Base-by-base conservation (phyloP, 2,888 invertebrate species). In the Dynastes hyllus region DNA sequence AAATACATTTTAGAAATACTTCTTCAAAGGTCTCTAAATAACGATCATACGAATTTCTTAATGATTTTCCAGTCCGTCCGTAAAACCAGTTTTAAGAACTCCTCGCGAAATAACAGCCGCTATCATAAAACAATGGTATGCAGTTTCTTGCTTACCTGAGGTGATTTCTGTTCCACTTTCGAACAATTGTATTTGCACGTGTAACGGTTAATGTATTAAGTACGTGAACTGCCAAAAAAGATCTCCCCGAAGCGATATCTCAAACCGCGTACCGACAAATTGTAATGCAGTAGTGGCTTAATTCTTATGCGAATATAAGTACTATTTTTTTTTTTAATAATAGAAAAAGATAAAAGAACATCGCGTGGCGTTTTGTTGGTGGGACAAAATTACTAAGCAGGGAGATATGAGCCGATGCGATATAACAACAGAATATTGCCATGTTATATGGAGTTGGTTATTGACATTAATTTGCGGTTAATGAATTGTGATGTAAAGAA, bases 271-370 rank as follows among this genome's bases (percentile, higher is more conserved):
- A 69, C 32, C 70, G 13, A 27, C 53, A 6, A 51, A 70, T 27
- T 70, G 27, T 40, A 22, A 29, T 55, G 13, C 40, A 9, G 37
- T 32, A 37, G 71, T 37, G 29, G 55, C 27, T 37, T 37, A 40
- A 55, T 55, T 71, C 55, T 37, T 71, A 40, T 71, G 51, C 55
- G 53, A 37, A 58, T 71, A 37, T 55, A 51, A 16, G 55, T 55
- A 55, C 16, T 71, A 71, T 71, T 55, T 37, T 45, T 55, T 37
- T 45, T 71, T 58, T 58, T 55, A 71, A 71, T 55, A 55, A 55
- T 58, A 71, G 71, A 71, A 16, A 71, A 71, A 71, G 71, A 71
- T 71, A 37, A 71, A 71, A 71, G 70, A 71, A 71, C 71, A 37
- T 58, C 58, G 71, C 71, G 71, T 58, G 55, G 13, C 40, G 40